Percentiles rank a stretch among this genome's conserved stretches.
Evolutionary conservation across 2,888 invertebrate genomes (phyloP).

Genomic region (Brachyptera risi): DNA sequence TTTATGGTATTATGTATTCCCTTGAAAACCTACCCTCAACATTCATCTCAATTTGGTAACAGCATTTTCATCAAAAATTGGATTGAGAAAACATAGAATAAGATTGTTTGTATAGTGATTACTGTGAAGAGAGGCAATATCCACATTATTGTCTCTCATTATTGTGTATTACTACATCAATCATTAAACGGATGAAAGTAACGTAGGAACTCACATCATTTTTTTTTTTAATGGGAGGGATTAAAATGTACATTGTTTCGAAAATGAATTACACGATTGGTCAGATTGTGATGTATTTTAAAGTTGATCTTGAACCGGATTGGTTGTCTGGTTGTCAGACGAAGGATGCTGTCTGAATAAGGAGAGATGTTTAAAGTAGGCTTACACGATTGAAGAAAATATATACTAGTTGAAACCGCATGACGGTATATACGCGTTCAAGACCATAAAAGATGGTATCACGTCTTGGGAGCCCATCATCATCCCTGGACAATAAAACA

Average conservation of each 20-base stretch:
- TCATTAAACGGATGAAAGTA: conserved; percentile 9
- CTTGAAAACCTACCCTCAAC: too few relatives aligned
- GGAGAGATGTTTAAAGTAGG: neutral
- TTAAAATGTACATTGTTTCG: conserved; percentile 1
- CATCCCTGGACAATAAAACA: conserved; percentile 4
- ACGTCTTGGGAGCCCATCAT: conserved; percentile 1
- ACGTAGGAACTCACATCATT: neutral
- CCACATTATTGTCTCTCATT: too few relatives aligned
- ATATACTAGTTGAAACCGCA: neutral
- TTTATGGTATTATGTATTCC: too few relatives aligned
- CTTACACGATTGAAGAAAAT: neutral
- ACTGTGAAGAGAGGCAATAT: too few relatives aligned
- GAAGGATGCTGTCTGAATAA: neutral
- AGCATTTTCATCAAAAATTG: too few relatives aligned
- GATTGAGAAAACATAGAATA: too few relatives aligned
- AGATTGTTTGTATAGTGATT: too few relatives aligned
- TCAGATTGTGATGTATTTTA: neutral
- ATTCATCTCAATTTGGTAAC: too few relatives aligned
- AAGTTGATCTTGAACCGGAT: conserved; percentile 1
- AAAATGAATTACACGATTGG: neutral
- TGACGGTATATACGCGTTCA: too few relatives aligned
- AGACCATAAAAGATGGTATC: neutral
- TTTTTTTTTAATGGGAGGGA: conserved; percentile 5
- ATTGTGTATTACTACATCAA: neutral
- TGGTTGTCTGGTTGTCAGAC: conserved; percentile 1